phyloP scores from a whole-genome alignment of 2,888 invertebrate species.

The Ochropleura plecta region DNA sequence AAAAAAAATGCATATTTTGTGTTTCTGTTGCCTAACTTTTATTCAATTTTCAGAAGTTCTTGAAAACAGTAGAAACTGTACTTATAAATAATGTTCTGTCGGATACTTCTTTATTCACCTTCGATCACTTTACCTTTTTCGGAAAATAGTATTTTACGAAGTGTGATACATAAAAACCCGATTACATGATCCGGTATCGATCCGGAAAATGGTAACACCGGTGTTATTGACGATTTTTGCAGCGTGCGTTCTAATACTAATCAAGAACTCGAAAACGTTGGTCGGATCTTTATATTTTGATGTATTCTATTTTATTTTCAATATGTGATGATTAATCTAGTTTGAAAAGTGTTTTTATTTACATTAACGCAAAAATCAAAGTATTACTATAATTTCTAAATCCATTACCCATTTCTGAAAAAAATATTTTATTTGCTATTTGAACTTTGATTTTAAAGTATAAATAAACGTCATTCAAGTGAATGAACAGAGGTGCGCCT shows the following conservation, averaged over 20 bases:
- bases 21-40: not conserved
- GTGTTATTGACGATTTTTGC: conserved; percentile 56
- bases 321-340: not conserved
- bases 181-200: too few relatives aligned
- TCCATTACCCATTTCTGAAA: not conserved
- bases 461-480: conserved; percentile 66
- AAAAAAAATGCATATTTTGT: not conserved
- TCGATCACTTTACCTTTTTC: too few relatives aligned
- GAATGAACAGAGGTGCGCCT: conserved; percentile 72
- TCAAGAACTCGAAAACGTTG: too few relatives aligned
- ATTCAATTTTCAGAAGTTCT: not conserved
- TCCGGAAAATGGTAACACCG: conserved; percentile 21
- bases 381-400: not conserved
- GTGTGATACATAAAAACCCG: too few relatives aligned
- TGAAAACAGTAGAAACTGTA: not conserved
- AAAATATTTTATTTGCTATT: conserved; percentile 16
- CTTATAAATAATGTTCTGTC: not conserved
- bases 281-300: not conserved
- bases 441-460: conserved; percentile 36
- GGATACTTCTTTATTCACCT: not conserved
- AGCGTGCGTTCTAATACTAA: conserved; percentile 39
- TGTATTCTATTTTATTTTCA: not conserved
- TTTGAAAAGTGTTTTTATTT: not conserved
- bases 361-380: not conserved
- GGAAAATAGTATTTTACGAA: too few relatives aligned